Conservation (phyloP, 2,113 vertebrate species). For the Cryptomyrus ogoouensis region DNA sequence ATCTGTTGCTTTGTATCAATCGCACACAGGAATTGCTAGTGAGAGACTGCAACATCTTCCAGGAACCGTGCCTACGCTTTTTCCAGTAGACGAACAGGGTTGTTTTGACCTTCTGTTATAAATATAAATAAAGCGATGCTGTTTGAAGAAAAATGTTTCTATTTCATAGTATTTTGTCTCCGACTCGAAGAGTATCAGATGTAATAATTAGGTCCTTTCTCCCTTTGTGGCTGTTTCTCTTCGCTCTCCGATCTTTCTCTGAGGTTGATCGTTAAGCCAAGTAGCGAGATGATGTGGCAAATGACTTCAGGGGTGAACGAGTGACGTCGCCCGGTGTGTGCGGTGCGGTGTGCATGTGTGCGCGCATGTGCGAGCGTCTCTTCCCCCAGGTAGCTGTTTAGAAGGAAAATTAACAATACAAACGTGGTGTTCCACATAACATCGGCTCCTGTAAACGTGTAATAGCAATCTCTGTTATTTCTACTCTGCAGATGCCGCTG, state of each 20-base stretch:
- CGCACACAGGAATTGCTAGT: constrained; percentile 80
- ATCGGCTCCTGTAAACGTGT: background rate
- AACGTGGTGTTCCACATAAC: background rate
- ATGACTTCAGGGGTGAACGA: constrained; percentile 17
- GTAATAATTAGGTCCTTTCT: background rate
- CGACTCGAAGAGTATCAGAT: background rate
- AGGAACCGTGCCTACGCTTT: background rate
- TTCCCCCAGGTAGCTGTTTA: constrained; percentile 30
- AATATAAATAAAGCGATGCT: background rate
- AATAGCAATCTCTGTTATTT: background rate
- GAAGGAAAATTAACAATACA: background rate
- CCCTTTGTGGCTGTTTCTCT: background rate
- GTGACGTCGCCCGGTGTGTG: constrained; percentile 45
- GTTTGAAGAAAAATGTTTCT: background rate
- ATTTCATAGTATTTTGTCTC: background rate
- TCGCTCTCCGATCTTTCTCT: background rate
- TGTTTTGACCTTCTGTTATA: background rate
- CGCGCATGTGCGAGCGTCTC: background rate
- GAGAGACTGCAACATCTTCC: constrained; percentile 85
- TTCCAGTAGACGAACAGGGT: background rate
- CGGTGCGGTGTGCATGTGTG: background rate
- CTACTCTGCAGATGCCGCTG: background rate
- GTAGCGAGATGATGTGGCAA: constrained; percentile 41
- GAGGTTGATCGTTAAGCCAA: constrained; percentile 33
- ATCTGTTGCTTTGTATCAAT: constrained; percentile 80